Percentiles rank a stretch among this genome's conserved stretches.
Evolutionary conservation across 2,113 vertebrate species (phyloP).

Genomic region (Calonectris borealis): DNA sequence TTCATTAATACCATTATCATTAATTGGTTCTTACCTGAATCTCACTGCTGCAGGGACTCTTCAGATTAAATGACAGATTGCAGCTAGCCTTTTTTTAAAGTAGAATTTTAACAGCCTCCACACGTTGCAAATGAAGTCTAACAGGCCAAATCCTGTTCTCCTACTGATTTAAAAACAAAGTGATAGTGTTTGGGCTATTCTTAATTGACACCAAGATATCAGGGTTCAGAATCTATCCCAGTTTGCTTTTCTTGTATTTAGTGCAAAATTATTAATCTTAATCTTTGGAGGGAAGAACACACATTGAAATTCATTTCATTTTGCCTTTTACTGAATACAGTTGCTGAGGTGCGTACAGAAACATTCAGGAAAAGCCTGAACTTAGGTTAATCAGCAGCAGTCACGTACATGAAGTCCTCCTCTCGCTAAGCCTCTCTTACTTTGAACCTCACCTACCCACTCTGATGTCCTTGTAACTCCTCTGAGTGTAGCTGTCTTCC

Average conservation of each 20-base stretch:
- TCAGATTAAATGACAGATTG: slow-evolving; percentile 11
- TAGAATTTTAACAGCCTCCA: neutral
- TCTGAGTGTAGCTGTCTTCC: neutral
- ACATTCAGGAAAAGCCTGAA: neutral
- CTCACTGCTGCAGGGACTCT: neutral
- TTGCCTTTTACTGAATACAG: neutral
- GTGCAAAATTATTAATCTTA: neutral
- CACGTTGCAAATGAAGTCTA: neutral
- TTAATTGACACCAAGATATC: neutral
- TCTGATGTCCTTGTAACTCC: neutral
- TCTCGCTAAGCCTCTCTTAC: neutral
- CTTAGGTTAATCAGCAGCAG: neutral
- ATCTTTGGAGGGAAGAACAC: neutral
- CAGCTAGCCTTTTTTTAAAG: neutral
- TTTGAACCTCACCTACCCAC: neutral
- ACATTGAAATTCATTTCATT: neutral
- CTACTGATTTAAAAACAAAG: neutral
- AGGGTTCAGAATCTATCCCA: neutral
- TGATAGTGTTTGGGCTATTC: neutral
- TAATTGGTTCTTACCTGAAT: slow-evolving; percentile 49
- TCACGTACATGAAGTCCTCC: rapidly evolving
- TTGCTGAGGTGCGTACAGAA: neutral
- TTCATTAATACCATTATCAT: slow-evolving; percentile 55
- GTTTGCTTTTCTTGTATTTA: neutral
- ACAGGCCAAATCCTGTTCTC: neutral